Base-by-base conservation (phyloP, 1,140 invertebrate species). In the Drosophila rhopaloa region DNA sequence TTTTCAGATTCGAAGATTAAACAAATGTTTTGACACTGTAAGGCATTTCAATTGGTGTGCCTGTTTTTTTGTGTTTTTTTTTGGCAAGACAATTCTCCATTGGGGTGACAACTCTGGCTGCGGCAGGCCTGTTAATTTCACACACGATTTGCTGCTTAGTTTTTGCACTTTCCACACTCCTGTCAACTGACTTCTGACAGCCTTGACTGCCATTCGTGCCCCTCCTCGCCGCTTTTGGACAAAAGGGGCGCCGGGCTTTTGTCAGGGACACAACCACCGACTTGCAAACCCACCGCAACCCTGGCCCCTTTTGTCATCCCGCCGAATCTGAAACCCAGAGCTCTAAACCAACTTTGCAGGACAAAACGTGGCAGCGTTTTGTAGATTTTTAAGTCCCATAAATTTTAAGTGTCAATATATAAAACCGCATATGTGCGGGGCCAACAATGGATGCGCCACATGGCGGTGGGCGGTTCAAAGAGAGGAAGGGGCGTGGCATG, bases 321-420 rank as follows among this genome's bases (percentile, higher is more conserved):
- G n/a, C 24, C 35, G 48, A 56, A 29, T 16, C 47, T 32, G 37
- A 29, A 51, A 53, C 24, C 32, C 37, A 59, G 44, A 75, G 71
- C 72, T 75, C 72, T 62, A 75, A 75, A 75, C 72, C 71, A 75
- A 75, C 72, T 75, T 68, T 51, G 72, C 58, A 51, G 72, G 71
- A 75, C 72, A 75, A 77, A 77, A 77, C 48, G 75, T 59, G 75
- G 74, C 62, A 76, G 73, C 75, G 74, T 77, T 77, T 77, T 77
- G 73, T 76, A 77, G 74, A 77, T 77, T 77, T 71, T 77, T 70
- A 77, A 77, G 75, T 77, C 75, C 75, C 75, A 77, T 77, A 77
- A 77, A 77, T 77, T 77, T 77, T 51, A 77, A 77, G 75, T 77
- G 75, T 77, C 75, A 77, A 77, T 77, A 77, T 77, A 77, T 77